Percentiles rank a stretch among this genome's conserved stretches.
Conservation (phyloP, 2,888 invertebrate genomes). For the Erebia palarica region DNA sequence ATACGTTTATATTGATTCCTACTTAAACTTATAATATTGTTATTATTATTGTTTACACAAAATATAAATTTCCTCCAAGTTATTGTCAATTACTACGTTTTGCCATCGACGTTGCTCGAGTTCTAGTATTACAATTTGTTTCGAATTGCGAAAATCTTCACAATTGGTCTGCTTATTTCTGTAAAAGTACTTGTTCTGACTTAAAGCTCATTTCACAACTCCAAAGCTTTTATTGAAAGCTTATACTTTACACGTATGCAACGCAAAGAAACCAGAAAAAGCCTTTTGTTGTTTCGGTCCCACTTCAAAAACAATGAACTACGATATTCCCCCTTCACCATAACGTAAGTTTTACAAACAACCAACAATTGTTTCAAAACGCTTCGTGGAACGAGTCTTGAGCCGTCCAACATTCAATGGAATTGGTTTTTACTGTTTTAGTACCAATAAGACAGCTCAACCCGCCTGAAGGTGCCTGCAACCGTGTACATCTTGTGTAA, state of each 20-base stretch:
- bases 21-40: constrained; percentile 18
- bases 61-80: neutral
- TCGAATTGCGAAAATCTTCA: too few species aligned
- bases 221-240: neutral
- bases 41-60: neutral
- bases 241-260: constrained; percentile 6
- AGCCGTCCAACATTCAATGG: constrained; percentile 56
- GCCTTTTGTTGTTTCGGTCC: constrained; percentile 18
- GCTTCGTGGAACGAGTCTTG: constrained; percentile 31
- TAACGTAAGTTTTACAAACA: constrained; percentile 36
- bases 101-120: too few species aligned
- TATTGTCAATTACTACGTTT: too few species aligned
- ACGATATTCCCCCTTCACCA: constrained; percentile 39
- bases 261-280: neutral
- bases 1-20: constrained; percentile 55
- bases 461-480: neutral
- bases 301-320: constrained; percentile 38
- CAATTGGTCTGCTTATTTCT: too few species aligned
- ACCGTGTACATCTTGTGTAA: neutral
- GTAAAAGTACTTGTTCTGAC: too few species aligned
- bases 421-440: constrained; percentile 44
- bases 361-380: constrained; percentile 65
- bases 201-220: too few species aligned
- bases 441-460: neutral
- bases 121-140: too few species aligned